Evolutionary conservation across 2,888 invertebrate genomes (phyloP).

Genomic region (Taenaris catops): DNA sequence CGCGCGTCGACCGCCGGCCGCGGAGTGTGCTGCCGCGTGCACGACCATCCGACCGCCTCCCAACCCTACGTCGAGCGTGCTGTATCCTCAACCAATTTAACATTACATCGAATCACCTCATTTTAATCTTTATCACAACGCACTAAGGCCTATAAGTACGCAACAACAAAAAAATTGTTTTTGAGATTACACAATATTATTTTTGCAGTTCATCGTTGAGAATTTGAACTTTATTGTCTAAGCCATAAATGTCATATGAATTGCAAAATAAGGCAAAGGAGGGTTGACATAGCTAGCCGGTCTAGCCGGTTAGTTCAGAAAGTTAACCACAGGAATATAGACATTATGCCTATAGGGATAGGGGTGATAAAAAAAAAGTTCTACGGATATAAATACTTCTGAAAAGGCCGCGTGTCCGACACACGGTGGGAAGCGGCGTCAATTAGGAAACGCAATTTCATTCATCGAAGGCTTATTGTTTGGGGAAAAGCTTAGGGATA

Average conservation of each 20-base stretch:
- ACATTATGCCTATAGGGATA: constrained; percentile 19
- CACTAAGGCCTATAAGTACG: too few relatives aligned
- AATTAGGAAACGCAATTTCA: constrained; percentile 73
- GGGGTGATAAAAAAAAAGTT: constrained; percentile 23
- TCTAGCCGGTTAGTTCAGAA: constrained; percentile 9
- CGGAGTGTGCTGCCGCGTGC: constrained; percentile 67
- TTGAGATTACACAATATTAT: constrained; percentile 9
- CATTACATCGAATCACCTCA: constrained; percentile 10
- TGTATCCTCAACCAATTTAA: constrained; percentile 15
- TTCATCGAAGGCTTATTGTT: constrained; percentile 44
- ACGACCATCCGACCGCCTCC: constrained; percentile 37
- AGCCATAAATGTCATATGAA: constrained; percentile 7
- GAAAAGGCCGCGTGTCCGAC: constrained; percentile 63
- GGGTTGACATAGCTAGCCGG: constrained; percentile 23
- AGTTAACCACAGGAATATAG: constrained; percentile 4
- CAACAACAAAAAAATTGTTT: too few relatives aligned
- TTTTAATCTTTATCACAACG: constrained; percentile 24
- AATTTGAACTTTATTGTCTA: constrained; percentile 25
- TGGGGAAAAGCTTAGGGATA: constrained; percentile 29
- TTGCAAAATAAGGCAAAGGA: constrained; percentile 22
- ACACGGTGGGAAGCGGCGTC: constrained; percentile 60
- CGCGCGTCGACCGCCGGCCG: constrained; percentile 66
- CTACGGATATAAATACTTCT: constrained; percentile 40
- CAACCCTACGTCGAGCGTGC: constrained; percentile 37
- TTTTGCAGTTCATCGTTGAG: constrained; percentile 1